Conservation (phyloP, 2,797 vertebrate genomes). For the Hydrocynus forskahlii region DNA sequence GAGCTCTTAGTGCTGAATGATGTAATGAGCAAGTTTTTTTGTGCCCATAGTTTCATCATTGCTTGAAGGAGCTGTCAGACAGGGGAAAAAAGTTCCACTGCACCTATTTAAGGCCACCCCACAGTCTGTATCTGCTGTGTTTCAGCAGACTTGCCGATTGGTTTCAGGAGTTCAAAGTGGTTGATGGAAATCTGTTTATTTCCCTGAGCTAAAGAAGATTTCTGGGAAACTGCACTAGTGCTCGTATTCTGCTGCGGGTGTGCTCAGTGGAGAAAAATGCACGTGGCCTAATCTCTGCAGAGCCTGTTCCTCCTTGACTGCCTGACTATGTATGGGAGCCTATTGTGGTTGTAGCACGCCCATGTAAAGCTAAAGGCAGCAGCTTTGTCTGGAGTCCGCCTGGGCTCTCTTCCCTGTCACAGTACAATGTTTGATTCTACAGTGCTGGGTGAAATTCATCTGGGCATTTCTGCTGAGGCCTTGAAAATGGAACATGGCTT, state of each 20-base stretch:
- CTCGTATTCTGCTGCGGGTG: background rate
- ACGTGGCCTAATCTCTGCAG: background rate
- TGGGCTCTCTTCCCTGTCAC: background rate
- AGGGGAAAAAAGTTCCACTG: background rate
- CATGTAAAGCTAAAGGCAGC: background rate
- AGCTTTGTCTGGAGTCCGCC: conserved; percentile 11
- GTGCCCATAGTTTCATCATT: conserved; percentile 9
- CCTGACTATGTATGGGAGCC: background rate
- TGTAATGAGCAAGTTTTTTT: conserved; percentile 1
- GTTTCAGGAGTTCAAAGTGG: background rate
- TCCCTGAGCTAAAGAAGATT: background rate
- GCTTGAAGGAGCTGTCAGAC: conserved; percentile 7
- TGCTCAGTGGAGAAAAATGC: conserved; percentile 26
- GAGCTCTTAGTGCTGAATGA: conserved; percentile 15
- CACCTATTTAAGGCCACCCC: background rate
- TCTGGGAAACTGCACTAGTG: background rate
- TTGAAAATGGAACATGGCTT: background rate
- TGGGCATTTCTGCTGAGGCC: background rate
- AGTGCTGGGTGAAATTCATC: conserved; percentile 12
- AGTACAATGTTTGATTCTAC: conserved; percentile 1
- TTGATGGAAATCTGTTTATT: conserved; percentile 2
- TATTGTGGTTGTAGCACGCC: background rate
- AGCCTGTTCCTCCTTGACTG: conserved; percentile 39
- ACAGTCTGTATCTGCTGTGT: background rate
- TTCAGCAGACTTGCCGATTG: background rate